Conservation (phyloP, 2,113 vertebrate species). For the Carlito syrichta region DNA sequence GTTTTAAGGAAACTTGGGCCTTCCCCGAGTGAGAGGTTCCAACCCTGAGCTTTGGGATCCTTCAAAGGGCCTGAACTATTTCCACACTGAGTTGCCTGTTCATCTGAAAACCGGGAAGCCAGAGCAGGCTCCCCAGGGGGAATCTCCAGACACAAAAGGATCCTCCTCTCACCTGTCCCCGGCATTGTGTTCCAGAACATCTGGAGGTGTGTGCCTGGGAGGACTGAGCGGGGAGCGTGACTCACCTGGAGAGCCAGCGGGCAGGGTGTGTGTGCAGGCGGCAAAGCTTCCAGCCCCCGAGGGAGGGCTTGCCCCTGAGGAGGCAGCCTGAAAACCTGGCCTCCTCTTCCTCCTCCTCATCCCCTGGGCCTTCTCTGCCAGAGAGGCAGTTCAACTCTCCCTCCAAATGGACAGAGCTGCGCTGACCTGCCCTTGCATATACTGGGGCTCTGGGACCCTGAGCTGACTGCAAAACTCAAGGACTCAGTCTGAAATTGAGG, state of each 20-base stretch:
- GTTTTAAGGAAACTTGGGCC: background rate
- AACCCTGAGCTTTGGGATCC: background rate
- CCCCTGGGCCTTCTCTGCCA: background rate
- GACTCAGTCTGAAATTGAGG: background rate
- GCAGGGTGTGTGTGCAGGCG: background rate
- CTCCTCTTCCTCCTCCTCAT: background rate
- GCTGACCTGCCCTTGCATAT: no score
- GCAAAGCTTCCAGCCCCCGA: background rate
- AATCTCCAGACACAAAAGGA: constrained; percentile 1
- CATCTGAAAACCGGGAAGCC: background rate
- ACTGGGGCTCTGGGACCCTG: rapidly evolving
- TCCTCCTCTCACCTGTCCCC: background rate
- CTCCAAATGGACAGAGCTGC: background rate
- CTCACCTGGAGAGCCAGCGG: background rate
- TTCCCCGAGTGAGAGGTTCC: background rate
- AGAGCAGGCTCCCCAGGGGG: background rate
- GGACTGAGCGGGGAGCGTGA: background rate
- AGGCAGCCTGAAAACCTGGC: background rate
- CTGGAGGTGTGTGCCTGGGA: background rate
- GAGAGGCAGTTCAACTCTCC: background rate
- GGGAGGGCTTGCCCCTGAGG: background rate
- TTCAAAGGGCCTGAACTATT: background rate
- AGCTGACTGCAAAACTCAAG: background rate
- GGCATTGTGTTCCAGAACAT: background rate
- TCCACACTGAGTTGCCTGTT: background rate